A percentile compares a stretch with the other conserved stretches of the same genome.
These are phyloP conservation scores for Caenorhabditis virilis DNA, from an alignment of 2,888 invertebrate species.

Conservation along the genomic window DNA sequence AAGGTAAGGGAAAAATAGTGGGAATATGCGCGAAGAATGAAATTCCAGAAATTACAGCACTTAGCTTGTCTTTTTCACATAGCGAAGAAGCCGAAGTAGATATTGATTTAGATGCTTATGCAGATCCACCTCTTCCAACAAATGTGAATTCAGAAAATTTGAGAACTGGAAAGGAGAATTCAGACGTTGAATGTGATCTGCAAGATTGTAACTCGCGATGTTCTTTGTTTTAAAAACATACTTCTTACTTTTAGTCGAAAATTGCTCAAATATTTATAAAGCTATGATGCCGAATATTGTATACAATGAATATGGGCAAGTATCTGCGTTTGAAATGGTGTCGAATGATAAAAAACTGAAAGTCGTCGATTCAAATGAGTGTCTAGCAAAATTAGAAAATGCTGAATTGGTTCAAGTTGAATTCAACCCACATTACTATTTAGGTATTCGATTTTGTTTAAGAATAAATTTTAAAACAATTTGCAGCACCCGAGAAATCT, in stretches of 20 bases:
- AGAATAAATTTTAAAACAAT: no score
- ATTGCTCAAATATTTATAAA: neutral
- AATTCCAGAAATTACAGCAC: neutral
- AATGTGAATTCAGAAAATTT: no score
- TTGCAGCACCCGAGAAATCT: no score
- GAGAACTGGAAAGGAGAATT: no score
- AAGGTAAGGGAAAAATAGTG: neutral
- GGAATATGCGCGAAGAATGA: no score
- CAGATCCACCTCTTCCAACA: neutral
- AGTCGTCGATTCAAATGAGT: constrained; percentile 5
- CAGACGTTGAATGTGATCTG: neutral
- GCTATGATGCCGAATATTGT: neutral
- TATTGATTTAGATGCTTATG: neutral
- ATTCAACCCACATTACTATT: constrained; percentile 1
- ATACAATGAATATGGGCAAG: neutral
- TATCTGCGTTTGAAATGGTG: neutral
- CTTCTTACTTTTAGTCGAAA: neutral
- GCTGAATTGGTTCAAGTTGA: neutral
- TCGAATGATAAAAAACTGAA: neutral
- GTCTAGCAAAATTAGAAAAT: neutral
- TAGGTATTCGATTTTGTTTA: no score
- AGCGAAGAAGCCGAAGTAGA: neutral
- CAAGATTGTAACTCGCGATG: neutral
- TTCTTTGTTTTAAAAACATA: neutral
- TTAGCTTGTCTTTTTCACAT: neutral